Base-by-base conservation (phyloP, 2,888 invertebrate species). In the Agonopterix alstromeriana region DNA sequence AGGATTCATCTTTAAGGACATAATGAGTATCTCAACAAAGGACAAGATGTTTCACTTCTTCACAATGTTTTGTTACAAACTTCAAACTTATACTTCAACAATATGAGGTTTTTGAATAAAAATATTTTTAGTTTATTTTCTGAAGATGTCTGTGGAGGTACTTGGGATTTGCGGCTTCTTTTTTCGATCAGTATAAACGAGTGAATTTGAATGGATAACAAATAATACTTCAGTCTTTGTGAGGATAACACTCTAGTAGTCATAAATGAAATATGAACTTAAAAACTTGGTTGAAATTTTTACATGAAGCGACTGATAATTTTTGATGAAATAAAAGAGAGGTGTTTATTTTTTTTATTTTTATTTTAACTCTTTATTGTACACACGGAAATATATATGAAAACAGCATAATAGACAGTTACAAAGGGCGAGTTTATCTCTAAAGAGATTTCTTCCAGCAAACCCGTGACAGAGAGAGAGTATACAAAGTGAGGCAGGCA, bases 21-120 rank as follows among this genome's bases (percentile, higher is more conserved):
- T 82, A 78, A 78, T 80, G 76, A 78, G 70, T 53, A 52, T 56
- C 51, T 53, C 53, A 58, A 70, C 72, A 74, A 74, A 62, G 27
- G 27, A 27, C 12, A 14, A 43, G 42, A 45, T 43, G 49, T 42
- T 49, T 49, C 46, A 46, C 36, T 35, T 45, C 48, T 35, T 48
- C 12, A 40, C n/a, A 14, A 12, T 40, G 38, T 48, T 49, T 46
- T 38, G 49, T 49, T 27, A 49, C 49, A 42, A 46, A 35, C 35
- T 40, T 46, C 12, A 47, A 27, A 43, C 17, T 17, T 17, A 17
- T 17, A 17, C 27, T 27, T 27, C 27, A 7, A 17, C 42, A 48
- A 43, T 43, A 8, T 43, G 38, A 40, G 8, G 35, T 11, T 36
- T 44, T 36, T 44, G 3, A 38, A 38, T 27, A 27, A 27, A n/a